Conservation (phyloP, 2,888 invertebrate species). For the Tachina fera region DNA sequence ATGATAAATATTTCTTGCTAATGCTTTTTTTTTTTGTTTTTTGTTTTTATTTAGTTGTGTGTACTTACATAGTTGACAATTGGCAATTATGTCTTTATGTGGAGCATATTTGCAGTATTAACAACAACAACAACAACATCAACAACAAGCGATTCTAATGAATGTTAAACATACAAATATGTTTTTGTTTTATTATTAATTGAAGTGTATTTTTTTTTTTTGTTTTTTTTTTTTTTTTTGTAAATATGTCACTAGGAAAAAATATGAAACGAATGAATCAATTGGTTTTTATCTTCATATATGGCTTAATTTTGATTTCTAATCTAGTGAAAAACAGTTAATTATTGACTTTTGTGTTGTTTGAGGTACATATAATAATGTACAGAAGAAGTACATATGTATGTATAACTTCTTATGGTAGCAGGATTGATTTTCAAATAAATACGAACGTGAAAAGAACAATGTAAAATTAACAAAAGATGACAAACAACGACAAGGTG, state of each 20-base stretch:
- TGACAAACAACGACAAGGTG: slow-evolving; percentile 47
- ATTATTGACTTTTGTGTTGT: slow-evolving; percentile 40
- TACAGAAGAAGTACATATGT: background rate
- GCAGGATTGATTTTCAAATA: slow-evolving; percentile 18
- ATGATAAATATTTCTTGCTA: slow-evolving; percentile 57
- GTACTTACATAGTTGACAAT: slow-evolving; percentile 66
- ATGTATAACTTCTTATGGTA: slow-evolving; percentile 18
- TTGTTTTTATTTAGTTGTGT: slow-evolving; percentile 60
- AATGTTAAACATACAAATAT: slow-evolving; percentile 66
- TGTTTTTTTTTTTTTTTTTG: too few species aligned
- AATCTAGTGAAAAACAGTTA: slow-evolving; percentile 55
- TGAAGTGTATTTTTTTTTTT: slow-evolving; percentile 40
- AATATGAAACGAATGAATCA: slow-evolving; percentile 37
- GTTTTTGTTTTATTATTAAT: slow-evolving; percentile 50
- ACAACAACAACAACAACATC: slow-evolving; percentile 56
- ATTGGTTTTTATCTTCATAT: slow-evolving; percentile 48
- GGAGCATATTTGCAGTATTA: slow-evolving; percentile 69
- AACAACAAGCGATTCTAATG: slow-evolving; percentile 66
- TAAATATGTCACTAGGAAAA: slow-evolving; percentile 42
- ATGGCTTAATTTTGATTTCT: slow-evolving; percentile 61
- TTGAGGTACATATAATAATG: background rate
- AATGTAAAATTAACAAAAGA: slow-evolving; percentile 44
- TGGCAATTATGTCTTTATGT: slow-evolving; percentile 72
- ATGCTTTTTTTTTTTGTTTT: slow-evolving; percentile 54
- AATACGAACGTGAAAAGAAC: slow-evolving; percentile 30